Conservation (phyloP, 2,797 vertebrate genomes). For the Bradypodion pumilum region DNA sequence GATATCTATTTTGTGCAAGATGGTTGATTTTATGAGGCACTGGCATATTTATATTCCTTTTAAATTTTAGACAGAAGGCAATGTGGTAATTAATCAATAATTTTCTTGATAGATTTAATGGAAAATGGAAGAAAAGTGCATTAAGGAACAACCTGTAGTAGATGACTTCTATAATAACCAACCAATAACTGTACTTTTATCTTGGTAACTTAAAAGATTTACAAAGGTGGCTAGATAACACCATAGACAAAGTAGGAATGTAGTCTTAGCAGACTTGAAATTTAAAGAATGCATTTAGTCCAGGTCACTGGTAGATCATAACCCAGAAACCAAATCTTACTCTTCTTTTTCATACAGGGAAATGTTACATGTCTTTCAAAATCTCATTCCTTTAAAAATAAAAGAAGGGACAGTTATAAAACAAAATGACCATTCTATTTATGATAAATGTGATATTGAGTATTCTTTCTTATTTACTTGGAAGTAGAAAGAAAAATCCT, state of each 20-base stretch:
- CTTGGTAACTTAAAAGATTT: slow-evolving; percentile 42
- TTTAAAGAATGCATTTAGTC: background rate
- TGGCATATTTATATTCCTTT: slow-evolving; percentile 49
- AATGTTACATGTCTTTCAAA: slow-evolving; percentile 1
- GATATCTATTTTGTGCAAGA: background rate
- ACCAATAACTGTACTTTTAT: slow-evolving; percentile 50
- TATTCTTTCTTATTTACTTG: background rate
- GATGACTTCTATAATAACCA: slow-evolving; percentile 59
- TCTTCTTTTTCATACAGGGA: background rate
- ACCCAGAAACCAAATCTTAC: background rate
- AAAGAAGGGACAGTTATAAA: background rate
- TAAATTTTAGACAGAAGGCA: slow-evolving; percentile 45
- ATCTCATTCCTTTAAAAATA: background rate
- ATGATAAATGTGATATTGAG: background rate
- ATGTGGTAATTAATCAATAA: slow-evolving; percentile 56
- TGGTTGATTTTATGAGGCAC: slow-evolving; percentile 29
- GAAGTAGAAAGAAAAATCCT: background rate
- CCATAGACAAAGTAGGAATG: slow-evolving; percentile 2
- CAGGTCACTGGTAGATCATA: slow-evolving; percentile 18
- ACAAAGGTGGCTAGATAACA: slow-evolving; percentile 23
- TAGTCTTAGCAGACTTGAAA: slow-evolving; percentile 8
- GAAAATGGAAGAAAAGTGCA: slow-evolving; percentile 23
- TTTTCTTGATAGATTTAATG: slow-evolving; percentile 57
- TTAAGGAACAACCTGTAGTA: slow-evolving; percentile 46
- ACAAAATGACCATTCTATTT: background rate